Percentiles rank a stretch among this genome's conserved stretches.
phyloP scores from a whole-genome alignment of 2,888 invertebrate genomes.

The Phaedon cochleariae region DNA sequence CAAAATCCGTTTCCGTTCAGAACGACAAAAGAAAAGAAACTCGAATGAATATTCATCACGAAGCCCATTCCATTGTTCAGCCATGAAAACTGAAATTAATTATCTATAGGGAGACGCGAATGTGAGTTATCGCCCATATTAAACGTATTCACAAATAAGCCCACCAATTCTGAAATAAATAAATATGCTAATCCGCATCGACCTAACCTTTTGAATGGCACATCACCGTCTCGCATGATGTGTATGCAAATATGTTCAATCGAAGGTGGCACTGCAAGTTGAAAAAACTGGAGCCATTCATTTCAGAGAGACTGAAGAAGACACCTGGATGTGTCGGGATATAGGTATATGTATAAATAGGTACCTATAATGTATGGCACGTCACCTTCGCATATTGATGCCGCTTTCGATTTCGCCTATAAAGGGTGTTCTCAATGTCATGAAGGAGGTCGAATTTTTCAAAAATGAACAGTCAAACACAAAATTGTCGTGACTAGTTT shows the following conservation, averaged over 20 bases:
- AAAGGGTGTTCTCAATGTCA: too few relatives aligned
- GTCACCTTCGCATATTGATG: too few relatives aligned
- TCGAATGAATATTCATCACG: conserved; percentile 23
- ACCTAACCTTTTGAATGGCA: conserved; percentile 18
- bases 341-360: too few relatives aligned
- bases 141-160: conserved; percentile 33
- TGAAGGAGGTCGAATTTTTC: too few relatives aligned
- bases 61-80: conserved; percentile 19
- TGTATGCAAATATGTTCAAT: conserved; percentile 34
- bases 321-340: conserved; percentile 31
- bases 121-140: conserved; percentile 33
- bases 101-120: conserved; percentile 25
- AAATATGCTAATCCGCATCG: conserved; percentile 36
- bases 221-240: conserved; percentile 19
- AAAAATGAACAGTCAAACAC: too few relatives aligned
- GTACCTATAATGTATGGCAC: too few relatives aligned
- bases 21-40: conserved; percentile 11
- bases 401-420: too few relatives aligned
- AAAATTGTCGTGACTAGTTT: too few relatives aligned
- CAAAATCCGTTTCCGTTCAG: conserved; percentile 14
- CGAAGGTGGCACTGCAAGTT: conserved; percentile 31
- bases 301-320: conserved; percentile 20
- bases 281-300: conserved; percentile 28
- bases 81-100: conserved; percentile 32
- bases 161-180: conserved; percentile 27